These are phyloP conservation scores for Paracentrotus lividus DNA, from an alignment of 53 echinoderm and acorn worm genomes.

Conservation along the genomic window DNA sequence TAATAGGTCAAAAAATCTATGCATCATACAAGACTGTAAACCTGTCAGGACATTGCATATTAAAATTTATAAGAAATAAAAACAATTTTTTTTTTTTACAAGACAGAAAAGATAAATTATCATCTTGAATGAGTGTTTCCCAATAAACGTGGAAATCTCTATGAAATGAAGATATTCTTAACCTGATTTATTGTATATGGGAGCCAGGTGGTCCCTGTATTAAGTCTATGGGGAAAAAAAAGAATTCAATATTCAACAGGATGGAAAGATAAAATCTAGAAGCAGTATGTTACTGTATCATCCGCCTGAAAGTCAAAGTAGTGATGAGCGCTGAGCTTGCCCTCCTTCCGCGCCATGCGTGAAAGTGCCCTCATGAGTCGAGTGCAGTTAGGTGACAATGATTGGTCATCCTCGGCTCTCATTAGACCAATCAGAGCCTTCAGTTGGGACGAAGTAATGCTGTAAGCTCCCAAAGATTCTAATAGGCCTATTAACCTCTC, in stretches of 20 bases:
- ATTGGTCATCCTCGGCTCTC: constrained; percentile 86
- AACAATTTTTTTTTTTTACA: too few species aligned
- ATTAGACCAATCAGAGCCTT: constrained; percentile 93
- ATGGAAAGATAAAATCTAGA: background rate
- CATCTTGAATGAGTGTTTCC: background rate
- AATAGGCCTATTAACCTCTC: constrained; percentile 89
- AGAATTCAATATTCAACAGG: background rate
- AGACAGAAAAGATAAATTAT: too few species aligned
- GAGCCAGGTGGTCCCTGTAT: too few species aligned
- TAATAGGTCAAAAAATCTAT: too few species aligned
- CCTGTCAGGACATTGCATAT: too few species aligned
- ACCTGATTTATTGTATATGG: too few species aligned
- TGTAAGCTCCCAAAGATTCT: constrained; percentile 92
- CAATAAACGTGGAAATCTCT: too few species aligned
- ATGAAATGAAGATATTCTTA: too few species aligned
- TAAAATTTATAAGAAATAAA: too few species aligned
- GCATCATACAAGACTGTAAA: too few species aligned
- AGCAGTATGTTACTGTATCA: constrained; percentile 78
- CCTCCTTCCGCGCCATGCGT: constrained; percentile 93
- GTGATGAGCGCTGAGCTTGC: constrained; percentile 89
- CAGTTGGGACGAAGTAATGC: constrained; percentile 91
- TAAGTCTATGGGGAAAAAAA: background rate
- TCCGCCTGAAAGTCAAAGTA: constrained; percentile 98
- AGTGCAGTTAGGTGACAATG: constrained; percentile 83
- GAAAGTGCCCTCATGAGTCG: constrained; percentile 91